Conservation (phyloP, 2,113 vertebrate genomes). For the Hyla sarda region DNA sequence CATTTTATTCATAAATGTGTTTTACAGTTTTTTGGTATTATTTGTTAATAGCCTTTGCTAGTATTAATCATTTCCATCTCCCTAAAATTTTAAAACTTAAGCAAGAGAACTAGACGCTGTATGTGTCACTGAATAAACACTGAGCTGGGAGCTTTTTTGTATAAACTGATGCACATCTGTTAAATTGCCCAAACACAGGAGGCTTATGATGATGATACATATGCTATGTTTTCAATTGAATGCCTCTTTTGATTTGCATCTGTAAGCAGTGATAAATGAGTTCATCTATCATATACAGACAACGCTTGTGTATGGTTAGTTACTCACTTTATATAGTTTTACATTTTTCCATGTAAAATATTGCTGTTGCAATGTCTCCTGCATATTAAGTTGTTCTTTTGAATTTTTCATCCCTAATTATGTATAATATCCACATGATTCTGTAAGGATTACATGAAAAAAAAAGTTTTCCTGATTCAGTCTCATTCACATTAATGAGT, state of each 20-base stretch:
- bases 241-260: constrained; percentile 53
- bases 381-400: constrained; percentile 43
- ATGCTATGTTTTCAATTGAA: constrained; percentile 53
- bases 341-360: constrained; percentile 39
- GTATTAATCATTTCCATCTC: neutral
- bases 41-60: neutral
- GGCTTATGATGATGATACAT: constrained; percentile 56
- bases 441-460: constrained; percentile 32
- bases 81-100: neutral
- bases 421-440: constrained; percentile 33
- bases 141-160: constrained; percentile 23
- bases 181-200: constrained; percentile 52
- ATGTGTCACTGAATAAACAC: constrained; percentile 46
- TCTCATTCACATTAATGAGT: constrained; percentile 38
- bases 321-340: constrained; percentile 40
- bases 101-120: constrained; percentile 15
- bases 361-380: constrained; percentile 32
- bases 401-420: constrained; percentile 28
- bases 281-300: constrained; percentile 50
- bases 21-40: neutral
- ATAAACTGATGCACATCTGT: constrained; percentile 52
- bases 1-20: neutral
- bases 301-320: constrained; percentile 47
- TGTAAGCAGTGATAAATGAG: constrained; percentile 55
- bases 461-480: constrained; percentile 13